Percentiles rank a stretch among this genome's conserved stretches.
Evolutionary conservation across 2,888 invertebrate genomes (phyloP).

Genomic region (Drosophila conformis): DNA sequence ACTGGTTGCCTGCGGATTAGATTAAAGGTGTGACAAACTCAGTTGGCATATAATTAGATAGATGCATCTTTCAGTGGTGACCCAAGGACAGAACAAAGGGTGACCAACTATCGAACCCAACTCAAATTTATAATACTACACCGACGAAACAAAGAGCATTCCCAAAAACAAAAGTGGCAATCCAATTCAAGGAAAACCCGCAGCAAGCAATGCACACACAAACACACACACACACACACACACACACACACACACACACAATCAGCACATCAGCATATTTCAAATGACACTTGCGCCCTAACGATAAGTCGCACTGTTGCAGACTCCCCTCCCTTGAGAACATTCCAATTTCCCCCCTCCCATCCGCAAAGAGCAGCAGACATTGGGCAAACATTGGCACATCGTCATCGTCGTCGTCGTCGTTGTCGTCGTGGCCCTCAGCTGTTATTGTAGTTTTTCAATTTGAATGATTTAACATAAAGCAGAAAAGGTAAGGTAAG

Average conservation of each 20-base stretch:
- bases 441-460: conserved; percentile 78
- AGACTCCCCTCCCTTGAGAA: conserved; percentile 70
- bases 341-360: conserved; percentile 41
- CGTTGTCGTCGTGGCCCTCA: conserved; percentile 52
- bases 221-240: conserved; percentile 29
- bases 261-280: conserved; percentile 65
- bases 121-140: conserved; percentile 57
- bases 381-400: conserved; percentile 64
- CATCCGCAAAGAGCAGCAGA: conserved; percentile 21
- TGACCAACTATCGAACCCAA: conserved; percentile 36
- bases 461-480: conserved; percentile 81
- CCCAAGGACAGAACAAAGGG: conserved; percentile 50
- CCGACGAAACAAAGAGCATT: conserved; percentile 54
- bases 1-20: background rate
- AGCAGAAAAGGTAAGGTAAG: conserved; percentile 63
- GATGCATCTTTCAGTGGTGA: conserved; percentile 40
- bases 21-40: conserved; percentile 8
- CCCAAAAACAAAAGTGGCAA: conserved; percentile 61
- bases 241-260: conserved; percentile 28
- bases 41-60: conserved; percentile 47
- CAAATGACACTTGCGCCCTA: conserved; percentile 68
- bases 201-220: conserved; percentile 34
- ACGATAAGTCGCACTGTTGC: conserved; percentile 55
- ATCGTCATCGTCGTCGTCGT: conserved; percentile 28
- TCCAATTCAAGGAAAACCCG: conserved; percentile 56